Conservation (phyloP, 2,113 vertebrate species). For the Notothenia coriiceps region DNA sequence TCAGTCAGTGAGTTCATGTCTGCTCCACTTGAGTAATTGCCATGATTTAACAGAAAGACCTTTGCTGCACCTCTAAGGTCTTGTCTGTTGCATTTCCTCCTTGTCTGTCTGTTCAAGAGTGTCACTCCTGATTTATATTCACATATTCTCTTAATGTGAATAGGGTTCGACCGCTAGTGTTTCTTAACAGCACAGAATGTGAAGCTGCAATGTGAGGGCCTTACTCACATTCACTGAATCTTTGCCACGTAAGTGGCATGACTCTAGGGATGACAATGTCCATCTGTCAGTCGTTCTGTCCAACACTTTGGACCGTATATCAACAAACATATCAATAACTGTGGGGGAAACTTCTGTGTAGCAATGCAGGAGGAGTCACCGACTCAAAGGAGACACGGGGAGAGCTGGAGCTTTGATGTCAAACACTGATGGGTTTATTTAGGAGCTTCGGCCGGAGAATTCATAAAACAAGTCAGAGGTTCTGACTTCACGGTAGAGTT, state of each 20-base stretch:
- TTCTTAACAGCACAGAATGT: background rate
- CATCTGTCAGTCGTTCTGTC: background rate
- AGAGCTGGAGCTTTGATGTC: no score
- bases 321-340: no score
- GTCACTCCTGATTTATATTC: background rate
- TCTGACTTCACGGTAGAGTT: no score
- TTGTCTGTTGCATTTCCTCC: conserved; percentile 32
- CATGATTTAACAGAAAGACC: conserved; percentile 46
- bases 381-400: no score
- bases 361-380: no score
- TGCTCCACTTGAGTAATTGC: conserved; percentile 51
- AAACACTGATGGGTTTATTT: no score
- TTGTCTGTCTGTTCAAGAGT: conserved; percentile 3
- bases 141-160: background rate
- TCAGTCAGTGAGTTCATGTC: conserved; percentile 60
- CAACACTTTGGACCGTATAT: background rate
- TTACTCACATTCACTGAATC: background rate
- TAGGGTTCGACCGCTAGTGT: background rate
- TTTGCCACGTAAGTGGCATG: background rate
- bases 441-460: no score
- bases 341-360: no score
- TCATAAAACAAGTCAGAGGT: no score
- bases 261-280: background rate
- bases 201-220: background rate
- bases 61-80: conserved; percentile 1